Percentiles rank a stretch among this genome's conserved stretches.
Evolutionary conservation across 2,113 vertebrate genomes (phyloP).

Genomic region (Haplotaxodon microlepis): DNA sequence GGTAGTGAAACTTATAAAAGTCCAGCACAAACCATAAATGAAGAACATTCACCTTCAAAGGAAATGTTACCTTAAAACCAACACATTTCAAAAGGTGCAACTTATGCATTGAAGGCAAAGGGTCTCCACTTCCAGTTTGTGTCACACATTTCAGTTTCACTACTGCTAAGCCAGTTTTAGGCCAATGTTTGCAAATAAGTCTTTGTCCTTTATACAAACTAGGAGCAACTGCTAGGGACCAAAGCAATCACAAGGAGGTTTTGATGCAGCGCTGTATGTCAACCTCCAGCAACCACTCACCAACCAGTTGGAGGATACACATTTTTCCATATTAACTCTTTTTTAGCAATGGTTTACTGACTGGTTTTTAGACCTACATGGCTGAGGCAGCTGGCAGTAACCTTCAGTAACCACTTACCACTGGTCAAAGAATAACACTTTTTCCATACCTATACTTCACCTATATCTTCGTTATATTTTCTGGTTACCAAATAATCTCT

Average conservation of each 20-base stretch:
- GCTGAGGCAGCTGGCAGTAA: fast-evolving
- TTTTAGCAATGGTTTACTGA: not conserved
- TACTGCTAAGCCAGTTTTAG: not conserved
- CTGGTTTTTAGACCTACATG: fast-evolving
- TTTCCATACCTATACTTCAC: not conserved
- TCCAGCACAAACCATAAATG: not conserved
- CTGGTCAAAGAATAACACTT: not conserved
- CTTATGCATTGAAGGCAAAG: not conserved
- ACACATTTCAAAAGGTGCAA: not conserved
- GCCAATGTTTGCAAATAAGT: not conserved
- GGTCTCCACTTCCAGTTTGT: not conserved
- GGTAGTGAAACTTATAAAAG: not conserved
- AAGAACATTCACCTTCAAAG: not conserved
- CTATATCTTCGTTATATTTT: not conserved
- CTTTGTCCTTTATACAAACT: not conserved
- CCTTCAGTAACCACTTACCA: not conserved
- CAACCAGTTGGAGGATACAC: not conserved
- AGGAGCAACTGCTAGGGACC: not conserved
- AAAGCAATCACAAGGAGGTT: not conserved
- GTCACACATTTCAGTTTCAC: fast-evolving
- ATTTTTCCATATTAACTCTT: not conserved
- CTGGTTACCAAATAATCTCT: not conserved
- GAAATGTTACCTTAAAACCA: not conserved
- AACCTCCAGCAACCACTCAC: not conserved
- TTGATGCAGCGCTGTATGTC: not conserved